Base-by-base conservation (phyloP, 2,113 vertebrate species). In the Cettia cetti region DNA sequence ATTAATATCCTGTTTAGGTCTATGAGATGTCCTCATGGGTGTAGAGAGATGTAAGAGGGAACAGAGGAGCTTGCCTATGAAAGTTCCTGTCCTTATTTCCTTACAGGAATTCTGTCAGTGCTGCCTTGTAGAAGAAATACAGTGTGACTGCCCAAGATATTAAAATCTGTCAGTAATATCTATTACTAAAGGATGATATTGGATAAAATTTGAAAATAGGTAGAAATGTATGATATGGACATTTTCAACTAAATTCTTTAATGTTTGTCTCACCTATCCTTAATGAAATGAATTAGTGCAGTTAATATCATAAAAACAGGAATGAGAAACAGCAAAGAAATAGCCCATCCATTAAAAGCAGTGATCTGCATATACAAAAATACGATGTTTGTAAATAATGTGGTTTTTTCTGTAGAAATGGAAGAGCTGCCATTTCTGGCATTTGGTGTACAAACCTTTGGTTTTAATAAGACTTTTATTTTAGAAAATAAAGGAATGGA, bases 331-430 rank as follows among this genome's bases (percentile, higher is more conserved):
- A 53, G 10, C 9, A 61, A 82, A 68, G 5, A 64, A 89, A 72
- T 39, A 44, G 7, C 33, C 31, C 22, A 24, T 45, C 19, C 5
- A 24, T 33, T 23, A 57, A 81, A 61, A 70, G 40, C 2, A 82
- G 9, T 19, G 9, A 39, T 40, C 22, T 77, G n/a, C 8, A 33
- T 37, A 19, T 9, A 35, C 13, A 49, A 84, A 81, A 89, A 50
- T 1, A 21, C 0, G 0, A 11, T 33, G 17, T 30, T 79, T 45
- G 8, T 23, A 40, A 61, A 57, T 45, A 69, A 56, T 33, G 11
- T 47, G 0, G 3, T 69, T 74, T 40, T 40, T 63, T 37, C 35
- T 80, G 20, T 64, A 82, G 20, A 71, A 57, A 50, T 56, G 1
- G 11, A 74, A 86, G 54, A 61, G 4, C 15, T 86, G 11, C 12